A percentile compares a stretch with the other conserved stretches of the same genome.
Conservation (phyloP, 1,140 invertebrate genomes). For the Rhyacophila brunnea region DNA sequence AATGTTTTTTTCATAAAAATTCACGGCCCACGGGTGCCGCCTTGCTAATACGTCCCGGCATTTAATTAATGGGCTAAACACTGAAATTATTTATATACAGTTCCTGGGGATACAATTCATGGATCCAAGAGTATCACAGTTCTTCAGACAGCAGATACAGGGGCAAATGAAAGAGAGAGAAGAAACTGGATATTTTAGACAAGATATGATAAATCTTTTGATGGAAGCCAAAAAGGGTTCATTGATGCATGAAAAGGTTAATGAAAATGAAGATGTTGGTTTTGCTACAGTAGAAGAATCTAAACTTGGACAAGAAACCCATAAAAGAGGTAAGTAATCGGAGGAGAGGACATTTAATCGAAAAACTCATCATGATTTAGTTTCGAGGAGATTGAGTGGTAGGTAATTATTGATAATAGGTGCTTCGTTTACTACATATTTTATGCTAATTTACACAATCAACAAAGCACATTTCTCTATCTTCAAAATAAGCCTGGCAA, state of each 20-base stretch:
- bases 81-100: conserved; percentile 3
- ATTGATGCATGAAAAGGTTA: conserved; percentile 23
- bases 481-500: too few species aligned
- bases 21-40: background rate
- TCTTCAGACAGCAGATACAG: conserved; percentile 11
- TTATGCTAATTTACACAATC: too few species aligned
- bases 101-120: conserved; percentile 4
- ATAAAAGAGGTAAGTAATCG: conserved; percentile 21
- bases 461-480: too few species aligned
- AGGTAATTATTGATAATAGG: background rate
- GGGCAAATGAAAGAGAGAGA: conserved; percentile 13
- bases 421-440: background rate
- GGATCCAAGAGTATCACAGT: background rate
- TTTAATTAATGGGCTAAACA: too few species aligned
- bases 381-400: background rate
- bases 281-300: conserved; percentile 37
- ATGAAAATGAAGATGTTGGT: conserved; percentile 18
- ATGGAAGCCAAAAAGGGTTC: conserved; percentile 39
- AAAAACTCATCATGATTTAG: too few species aligned
- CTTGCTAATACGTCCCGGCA: background rate
- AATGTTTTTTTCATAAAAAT: background rate
- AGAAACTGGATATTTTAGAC: conserved; percentile 10
- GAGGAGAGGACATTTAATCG: background rate
- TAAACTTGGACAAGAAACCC: conserved; percentile 9
- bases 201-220: conserved; percentile 45